Evolutionary conservation across 2,888 invertebrate genomes (phyloP).

Genomic region (Icerya purchasi): DNA sequence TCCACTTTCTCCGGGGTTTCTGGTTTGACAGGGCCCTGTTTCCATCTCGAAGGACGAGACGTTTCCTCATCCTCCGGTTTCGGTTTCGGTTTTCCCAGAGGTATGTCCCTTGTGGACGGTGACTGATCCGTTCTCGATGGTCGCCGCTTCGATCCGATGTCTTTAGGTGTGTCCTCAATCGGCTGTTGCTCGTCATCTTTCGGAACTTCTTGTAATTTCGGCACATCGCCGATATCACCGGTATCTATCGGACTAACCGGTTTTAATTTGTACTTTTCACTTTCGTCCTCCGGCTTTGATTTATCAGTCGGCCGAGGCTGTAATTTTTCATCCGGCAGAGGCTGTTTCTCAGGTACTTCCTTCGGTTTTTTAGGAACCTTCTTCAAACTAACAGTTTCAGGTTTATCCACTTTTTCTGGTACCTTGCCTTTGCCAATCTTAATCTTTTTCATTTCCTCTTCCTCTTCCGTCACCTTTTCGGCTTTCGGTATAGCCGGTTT

Average conservation of each 20-base stretch:
- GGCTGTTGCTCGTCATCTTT: slow-evolving; percentile 19
- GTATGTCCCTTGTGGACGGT: slow-evolving; percentile 19
- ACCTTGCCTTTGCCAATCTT: slow-evolving; percentile 32
- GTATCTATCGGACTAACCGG: slow-evolving; percentile 20
- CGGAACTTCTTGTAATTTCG: slow-evolving; percentile 13
- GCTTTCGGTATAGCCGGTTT: too few relatives aligned
- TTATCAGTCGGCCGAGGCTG: slow-evolving; percentile 21
- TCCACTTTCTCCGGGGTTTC: slow-evolving; percentile 24
- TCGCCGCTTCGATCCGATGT: slow-evolving; percentile 19
- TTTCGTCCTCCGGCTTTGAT: slow-evolving; percentile 18
- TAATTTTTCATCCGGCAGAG: slow-evolving; percentile 17
- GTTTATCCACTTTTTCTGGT: slow-evolving; percentile 20
- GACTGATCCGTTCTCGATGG: slow-evolving; percentile 17
- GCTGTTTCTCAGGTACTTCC: slow-evolving; percentile 19
- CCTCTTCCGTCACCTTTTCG: slow-evolving; percentile 26
- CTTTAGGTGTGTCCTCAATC: slow-evolving; percentile 16
- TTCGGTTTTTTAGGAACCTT: slow-evolving; percentile 21
- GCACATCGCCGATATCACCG: slow-evolving; percentile 16
- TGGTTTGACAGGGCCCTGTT: slow-evolving; percentile 25
- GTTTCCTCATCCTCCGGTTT: slow-evolving; percentile 21
- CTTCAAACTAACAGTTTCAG: slow-evolving; percentile 29
- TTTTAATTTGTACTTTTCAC: slow-evolving; percentile 20
- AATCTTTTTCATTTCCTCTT: slow-evolving; percentile 27
- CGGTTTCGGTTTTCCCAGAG: slow-evolving; percentile 19
- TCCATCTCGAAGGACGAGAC: slow-evolving; percentile 25